Evolutionary conservation across 2,113 vertebrate species (phyloP).

Genomic region (Campylorhamphus procurvoides): DNA sequence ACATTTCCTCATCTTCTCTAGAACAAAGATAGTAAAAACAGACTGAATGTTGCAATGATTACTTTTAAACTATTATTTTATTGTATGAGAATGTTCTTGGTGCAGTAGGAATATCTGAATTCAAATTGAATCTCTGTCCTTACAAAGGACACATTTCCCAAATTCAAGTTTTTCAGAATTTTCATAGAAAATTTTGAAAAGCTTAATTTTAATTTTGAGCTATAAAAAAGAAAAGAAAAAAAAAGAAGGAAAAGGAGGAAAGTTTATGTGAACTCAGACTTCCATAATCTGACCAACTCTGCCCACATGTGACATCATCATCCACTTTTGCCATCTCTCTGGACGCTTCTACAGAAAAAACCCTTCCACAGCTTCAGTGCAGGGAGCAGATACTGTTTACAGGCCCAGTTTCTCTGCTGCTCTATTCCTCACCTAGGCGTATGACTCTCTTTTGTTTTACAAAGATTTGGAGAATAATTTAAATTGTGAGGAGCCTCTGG

Average conservation of each 20-base stretch:
- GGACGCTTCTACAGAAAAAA: neutral
- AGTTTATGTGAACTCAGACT: neutral
- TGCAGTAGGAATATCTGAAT: neutral
- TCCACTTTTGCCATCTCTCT: neutral
- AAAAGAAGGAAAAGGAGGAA: neutral
- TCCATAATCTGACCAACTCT: neutral
- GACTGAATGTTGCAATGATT: neutral
- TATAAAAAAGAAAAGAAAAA: neutral
- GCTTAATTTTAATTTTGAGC: neutral
- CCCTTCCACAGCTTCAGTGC: neutral
- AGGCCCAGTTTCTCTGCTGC: neutral
- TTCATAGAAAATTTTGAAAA: neutral
- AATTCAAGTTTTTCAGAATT: neutral
- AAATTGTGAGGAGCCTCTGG: neutral
- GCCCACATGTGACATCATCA: neutral
- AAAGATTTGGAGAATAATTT: neutral
- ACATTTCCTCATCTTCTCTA: neutral
- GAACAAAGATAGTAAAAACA: neutral
- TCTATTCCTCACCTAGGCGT: neutral
- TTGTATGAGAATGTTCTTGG: neutral
- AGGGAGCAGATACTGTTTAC: neutral
- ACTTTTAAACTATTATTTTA: neutral
- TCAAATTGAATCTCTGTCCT: neutral
- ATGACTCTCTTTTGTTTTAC: neutral
- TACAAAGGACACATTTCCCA: neutral